Percentiles rank a stretch among this genome's conserved stretches.
phyloP scores from a whole-genome alignment of 2,797 vertebrate species.

The Dromococcyx pavoninus region DNA sequence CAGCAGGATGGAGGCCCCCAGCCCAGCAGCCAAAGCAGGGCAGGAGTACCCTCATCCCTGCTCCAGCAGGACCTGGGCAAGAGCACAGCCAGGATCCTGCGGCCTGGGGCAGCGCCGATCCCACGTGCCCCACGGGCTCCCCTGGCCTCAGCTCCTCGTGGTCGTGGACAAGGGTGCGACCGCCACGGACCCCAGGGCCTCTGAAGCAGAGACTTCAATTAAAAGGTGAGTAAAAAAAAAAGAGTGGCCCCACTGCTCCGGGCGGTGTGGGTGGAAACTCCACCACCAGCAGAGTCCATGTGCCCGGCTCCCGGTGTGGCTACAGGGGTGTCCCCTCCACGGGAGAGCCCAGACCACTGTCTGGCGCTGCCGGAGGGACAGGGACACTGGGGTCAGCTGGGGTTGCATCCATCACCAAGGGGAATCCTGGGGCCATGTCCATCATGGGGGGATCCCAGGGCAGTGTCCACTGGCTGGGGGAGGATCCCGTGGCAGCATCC shows the following conservation, averaged over 20 bases:
- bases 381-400: background rate
- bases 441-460: background rate
- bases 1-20: background rate
- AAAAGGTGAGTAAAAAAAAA: conserved; percentile 47
- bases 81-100: rapidly evolving
- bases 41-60: background rate
- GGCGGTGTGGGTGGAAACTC: background rate
- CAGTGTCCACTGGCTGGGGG: rapidly evolving
- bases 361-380: background rate
- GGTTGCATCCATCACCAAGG: rapidly evolving
- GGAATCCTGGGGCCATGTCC: background rate
- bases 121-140: rapidly evolving
- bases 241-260: background rate
- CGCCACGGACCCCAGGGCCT: background rate
- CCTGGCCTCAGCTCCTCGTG: rapidly evolving
- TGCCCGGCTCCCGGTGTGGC: background rate
- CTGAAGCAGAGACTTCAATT: conserved; percentile 30
- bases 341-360: background rate
- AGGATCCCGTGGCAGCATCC: background rate
- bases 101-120: rapidly evolving
- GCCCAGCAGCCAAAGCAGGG: background rate
- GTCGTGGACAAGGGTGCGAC: rapidly evolving
- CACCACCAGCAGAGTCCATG: background rate
- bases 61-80: background rate
- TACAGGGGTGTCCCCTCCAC: background rate